Evolutionary conservation across 2,888 invertebrate genomes (phyloP).

Genomic region (Chironomus tentans): DNA sequence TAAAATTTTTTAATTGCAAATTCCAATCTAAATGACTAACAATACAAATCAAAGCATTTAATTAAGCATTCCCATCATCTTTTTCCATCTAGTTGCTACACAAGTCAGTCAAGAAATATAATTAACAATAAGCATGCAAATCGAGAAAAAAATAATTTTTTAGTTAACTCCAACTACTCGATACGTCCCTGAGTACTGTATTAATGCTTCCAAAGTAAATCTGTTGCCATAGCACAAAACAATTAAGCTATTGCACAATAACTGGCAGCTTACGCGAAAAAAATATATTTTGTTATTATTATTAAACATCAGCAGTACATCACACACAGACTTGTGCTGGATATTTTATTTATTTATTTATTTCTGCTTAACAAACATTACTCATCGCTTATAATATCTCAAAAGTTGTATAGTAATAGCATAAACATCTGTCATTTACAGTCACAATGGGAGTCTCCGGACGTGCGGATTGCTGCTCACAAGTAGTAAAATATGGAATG

Average conservation of each 20-base stretch:
- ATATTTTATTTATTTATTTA: too few relatives aligned
- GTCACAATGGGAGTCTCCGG: conserved; percentile 61
- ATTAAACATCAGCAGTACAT: neutral
- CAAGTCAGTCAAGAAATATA: too few relatives aligned
- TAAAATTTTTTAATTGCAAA: too few relatives aligned
- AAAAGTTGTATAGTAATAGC: neutral
- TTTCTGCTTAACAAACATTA: neutral
- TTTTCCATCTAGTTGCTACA: too few relatives aligned
- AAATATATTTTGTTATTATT: neutral
- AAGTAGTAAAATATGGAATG: conserved; percentile 77
- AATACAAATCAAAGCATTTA: too few relatives aligned
- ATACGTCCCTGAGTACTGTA: neutral
- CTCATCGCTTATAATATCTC: neutral
- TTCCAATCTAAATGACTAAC: too few relatives aligned
- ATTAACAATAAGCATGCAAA: neutral
- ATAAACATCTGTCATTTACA: neutral
- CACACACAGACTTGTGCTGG: neutral
- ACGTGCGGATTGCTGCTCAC: conserved; percentile 81
- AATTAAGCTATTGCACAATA: conserved; percentile 1
- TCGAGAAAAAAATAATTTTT: neutral
- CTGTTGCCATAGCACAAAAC: conserved; percentile 15
- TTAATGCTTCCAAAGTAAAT: neutral
- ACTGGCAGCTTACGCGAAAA: neutral
- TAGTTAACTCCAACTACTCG: neutral
- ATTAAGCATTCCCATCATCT: too few relatives aligned